Percentiles rank a stretch among this genome's conserved stretches.
Conservation (phyloP, 2,113 vertebrate genomes). For the Rhizomys pruinosus region DNA sequence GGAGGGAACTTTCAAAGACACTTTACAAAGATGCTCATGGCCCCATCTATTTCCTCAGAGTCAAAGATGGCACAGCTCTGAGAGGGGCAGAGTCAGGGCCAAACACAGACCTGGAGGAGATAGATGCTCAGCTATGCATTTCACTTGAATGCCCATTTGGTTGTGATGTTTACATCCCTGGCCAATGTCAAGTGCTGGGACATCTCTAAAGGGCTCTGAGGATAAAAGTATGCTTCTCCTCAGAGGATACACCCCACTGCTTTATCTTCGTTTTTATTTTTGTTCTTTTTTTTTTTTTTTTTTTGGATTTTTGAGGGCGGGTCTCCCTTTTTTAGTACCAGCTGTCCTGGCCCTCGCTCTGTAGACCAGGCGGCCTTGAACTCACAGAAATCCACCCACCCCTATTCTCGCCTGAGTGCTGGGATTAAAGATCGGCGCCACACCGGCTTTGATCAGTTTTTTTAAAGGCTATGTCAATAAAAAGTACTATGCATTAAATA, state of each 20-base stretch:
- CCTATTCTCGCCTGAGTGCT: too few relatives aligned
- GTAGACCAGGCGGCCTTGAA: too few relatives aligned
- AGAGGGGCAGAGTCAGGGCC: neutral
- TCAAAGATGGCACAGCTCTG: neutral
- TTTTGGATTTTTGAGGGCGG: too few relatives aligned
- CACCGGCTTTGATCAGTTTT: too few relatives aligned
- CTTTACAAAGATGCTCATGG: neutral
- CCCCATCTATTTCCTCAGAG: neutral
- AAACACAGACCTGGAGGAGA: neutral
- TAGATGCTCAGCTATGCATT: neutral
- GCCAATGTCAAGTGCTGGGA: neutral
- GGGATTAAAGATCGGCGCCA: too few relatives aligned
- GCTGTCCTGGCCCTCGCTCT: too few relatives aligned
- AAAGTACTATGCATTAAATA: neutral
- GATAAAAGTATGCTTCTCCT: neutral
- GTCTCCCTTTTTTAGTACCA: too few relatives aligned
- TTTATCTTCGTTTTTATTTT: neutral
- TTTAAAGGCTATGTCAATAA: neutral
- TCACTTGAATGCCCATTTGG: too few relatives aligned
- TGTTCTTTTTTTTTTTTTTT: too few relatives aligned
- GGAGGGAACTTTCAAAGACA: neutral
- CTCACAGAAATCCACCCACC: too few relatives aligned
- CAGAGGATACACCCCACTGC: neutral
- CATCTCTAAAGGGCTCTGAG: neutral
- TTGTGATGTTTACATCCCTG: neutral